Conservation (phyloP, 2,113 vertebrate genomes). For the Gymnogyps californianus region DNA sequence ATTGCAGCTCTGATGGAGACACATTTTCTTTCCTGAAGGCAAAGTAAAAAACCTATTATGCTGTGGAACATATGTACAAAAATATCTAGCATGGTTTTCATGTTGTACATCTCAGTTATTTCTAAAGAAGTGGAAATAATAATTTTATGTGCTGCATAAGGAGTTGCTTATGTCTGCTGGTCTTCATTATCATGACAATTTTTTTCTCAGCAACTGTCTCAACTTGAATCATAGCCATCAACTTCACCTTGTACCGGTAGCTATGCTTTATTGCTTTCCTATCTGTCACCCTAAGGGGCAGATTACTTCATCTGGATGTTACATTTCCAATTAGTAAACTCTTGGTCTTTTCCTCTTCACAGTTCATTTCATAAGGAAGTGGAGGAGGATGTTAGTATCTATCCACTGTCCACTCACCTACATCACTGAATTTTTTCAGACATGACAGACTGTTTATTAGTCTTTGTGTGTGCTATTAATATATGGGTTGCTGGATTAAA, state of each 20-base stretch:
- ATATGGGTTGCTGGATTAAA: not conserved
- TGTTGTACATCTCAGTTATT: not conserved
- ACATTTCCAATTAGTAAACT: not conserved
- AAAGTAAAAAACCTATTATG: not conserved
- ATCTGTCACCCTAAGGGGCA: not conserved
- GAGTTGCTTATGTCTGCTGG: not conserved
- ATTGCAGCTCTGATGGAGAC: not conserved
- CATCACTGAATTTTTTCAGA: not conserved
- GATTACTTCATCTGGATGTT: not conserved
- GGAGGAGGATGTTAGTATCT: not conserved
- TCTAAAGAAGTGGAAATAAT: not conserved
- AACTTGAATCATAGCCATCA: not conserved
- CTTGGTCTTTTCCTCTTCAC: not conserved
- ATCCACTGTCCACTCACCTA: not conserved
- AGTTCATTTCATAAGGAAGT: not conserved
- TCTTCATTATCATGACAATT: not conserved
- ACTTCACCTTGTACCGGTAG: not conserved
- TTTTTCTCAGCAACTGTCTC: not conserved
- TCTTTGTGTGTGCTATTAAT: not conserved
- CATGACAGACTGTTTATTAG: not conserved
- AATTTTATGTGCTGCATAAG: not conserved
- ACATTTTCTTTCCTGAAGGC: not conserved
- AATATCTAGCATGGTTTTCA: not conserved
- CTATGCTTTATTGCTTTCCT: not conserved
- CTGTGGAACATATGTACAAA: not conserved